phyloP scores from a whole-genome alignment of 2,888 invertebrate genomes.

The Xylota sylvarum region DNA sequence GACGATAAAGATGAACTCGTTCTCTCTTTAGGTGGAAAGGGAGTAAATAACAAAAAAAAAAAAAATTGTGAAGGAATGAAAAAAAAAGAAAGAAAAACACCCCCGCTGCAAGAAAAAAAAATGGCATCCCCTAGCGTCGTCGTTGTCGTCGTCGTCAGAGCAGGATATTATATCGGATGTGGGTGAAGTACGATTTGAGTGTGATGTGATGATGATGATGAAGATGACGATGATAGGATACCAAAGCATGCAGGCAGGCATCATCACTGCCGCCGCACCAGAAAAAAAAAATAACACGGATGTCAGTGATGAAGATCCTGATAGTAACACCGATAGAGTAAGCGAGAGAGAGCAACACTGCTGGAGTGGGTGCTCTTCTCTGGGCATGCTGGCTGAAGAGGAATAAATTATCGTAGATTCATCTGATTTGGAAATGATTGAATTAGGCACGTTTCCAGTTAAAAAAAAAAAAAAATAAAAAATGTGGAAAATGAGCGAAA shows the following conservation, averaged over 20 bases:
- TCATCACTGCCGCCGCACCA: conserved; percentile 39
- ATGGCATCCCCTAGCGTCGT: conserved; percentile 60
- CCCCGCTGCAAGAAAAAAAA: conserved; percentile 36
- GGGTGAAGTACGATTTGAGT: conserved; percentile 77
- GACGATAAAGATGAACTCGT: conserved; percentile 73
- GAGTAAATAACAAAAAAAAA: conserved; percentile 63
- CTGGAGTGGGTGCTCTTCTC: conserved; percentile 3
- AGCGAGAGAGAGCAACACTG: conserved; percentile 16
- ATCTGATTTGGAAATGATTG: conserved; percentile 77
- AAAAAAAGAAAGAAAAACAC: not conserved
- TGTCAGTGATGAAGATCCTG: conserved; percentile 61
- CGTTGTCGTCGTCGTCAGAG: conserved; percentile 27
- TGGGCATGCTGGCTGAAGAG: conserved; percentile 32
- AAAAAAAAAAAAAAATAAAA: conserved; percentile 32
- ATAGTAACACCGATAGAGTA: conserved; percentile 43
- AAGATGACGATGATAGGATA: conserved; percentile 74
- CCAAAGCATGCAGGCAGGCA: conserved; percentile 68
- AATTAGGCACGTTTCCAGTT: conserved; percentile 76
- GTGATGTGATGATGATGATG: conserved; percentile 77
- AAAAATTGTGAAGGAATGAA: conserved; percentile 27
- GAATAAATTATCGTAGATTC: conserved; percentile 77
- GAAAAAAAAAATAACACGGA: conserved; percentile 52
- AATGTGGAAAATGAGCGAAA: conserved; percentile 25
- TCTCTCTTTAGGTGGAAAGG: conserved; percentile 15
- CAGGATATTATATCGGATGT: conserved; percentile 76